phyloP scores from a whole-genome alignment of 2,888 invertebrate genomes.

The Hydropsyche betteni region DNA sequence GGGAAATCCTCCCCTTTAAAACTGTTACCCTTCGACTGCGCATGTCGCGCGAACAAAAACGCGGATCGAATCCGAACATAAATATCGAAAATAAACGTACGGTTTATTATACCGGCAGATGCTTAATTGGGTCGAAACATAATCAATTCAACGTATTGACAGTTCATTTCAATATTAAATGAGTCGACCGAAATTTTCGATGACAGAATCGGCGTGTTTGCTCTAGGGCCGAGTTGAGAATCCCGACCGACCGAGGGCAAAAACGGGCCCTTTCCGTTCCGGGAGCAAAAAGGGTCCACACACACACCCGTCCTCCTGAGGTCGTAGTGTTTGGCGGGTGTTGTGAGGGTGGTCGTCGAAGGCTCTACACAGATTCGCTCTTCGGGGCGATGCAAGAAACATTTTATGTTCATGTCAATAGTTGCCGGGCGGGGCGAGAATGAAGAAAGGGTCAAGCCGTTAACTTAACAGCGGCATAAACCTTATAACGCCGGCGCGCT shows the following conservation, averaged over 20 bases:
- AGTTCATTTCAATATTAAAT: no score
- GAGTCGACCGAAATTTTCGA: constrained; percentile 17
- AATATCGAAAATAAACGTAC: no score
- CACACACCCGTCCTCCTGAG: background rate
- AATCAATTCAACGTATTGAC: no score
- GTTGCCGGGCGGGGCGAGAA: constrained; percentile 38
- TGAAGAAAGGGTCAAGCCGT: constrained; percentile 43
- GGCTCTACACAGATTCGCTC: constrained; percentile 41
- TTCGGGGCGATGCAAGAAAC: constrained; percentile 42
- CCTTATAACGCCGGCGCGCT: constrained; percentile 36
- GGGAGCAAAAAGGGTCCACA: constrained; percentile 31
- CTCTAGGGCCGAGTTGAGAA: constrained; percentile 18
- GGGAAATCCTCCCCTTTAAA: constrained; percentile 6
- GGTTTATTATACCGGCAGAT: no score
- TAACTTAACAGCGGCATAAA: constrained; percentile 45
- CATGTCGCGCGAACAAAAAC: background rate
- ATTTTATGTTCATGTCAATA: constrained; percentile 47
- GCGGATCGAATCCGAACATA: no score
- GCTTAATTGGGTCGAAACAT: no score
- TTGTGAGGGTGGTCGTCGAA: constrained; percentile 4
- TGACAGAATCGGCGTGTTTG: constrained; percentile 15
- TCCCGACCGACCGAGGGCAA: constrained; percentile 1
- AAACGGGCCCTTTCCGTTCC: background rate
- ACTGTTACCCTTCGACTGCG: constrained; percentile 9
- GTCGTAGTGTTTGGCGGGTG: background rate